Evolutionary conservation across 2,888 invertebrate genomes (phyloP).

Genomic region (Caenorhabditis auriculariae): DNA sequence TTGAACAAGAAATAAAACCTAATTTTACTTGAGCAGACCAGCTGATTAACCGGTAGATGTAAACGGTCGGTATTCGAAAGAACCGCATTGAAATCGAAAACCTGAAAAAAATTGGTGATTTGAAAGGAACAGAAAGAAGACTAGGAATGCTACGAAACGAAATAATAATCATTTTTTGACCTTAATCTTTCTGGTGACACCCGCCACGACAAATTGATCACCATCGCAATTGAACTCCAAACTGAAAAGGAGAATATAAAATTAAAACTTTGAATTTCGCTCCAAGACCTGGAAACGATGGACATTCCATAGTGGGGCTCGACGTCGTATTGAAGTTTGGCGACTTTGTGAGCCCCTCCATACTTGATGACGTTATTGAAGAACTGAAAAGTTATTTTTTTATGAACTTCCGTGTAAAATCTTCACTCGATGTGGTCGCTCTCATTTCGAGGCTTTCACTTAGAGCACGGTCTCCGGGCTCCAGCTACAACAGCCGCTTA

Average conservation of each 20-base stretch:
- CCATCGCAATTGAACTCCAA: conserved; percentile 95
- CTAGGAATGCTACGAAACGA: too few relatives aligned
- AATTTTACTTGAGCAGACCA: conserved; percentile 85
- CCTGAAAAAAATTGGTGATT: neutral
- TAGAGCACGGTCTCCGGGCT: too few relatives aligned
- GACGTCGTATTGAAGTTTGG: conserved; percentile 84
- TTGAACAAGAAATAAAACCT: conserved; percentile 59
- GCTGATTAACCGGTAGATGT: conserved; percentile 87
- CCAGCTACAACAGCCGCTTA: too few relatives aligned
- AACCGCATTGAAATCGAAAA: conserved; percentile 80
- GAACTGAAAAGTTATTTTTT: conserved; percentile 75
- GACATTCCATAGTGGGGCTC: conserved; percentile 78
- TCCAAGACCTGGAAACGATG: conserved; percentile 67
- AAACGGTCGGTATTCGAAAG: conserved; percentile 75
- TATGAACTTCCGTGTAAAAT: too few relatives aligned
- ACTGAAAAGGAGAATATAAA: conserved; percentile 68
- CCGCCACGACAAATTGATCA: conserved; percentile 91
- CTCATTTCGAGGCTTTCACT: too few relatives aligned
- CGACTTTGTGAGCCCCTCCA: conserved; percentile 77
- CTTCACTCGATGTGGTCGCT: too few relatives aligned
- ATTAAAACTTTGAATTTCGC: neutral
- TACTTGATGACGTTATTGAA: conserved; percentile 82
- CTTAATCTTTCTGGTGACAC: conserved; percentile 90
- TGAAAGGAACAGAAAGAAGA: too few relatives aligned
- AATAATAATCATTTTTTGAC: too few relatives aligned